Evolutionary conservation across 2,888 invertebrate genomes (phyloP), one percentile per base, ranked within the genome.

Genomic region (Caenorhabditis sp.): DNA sequence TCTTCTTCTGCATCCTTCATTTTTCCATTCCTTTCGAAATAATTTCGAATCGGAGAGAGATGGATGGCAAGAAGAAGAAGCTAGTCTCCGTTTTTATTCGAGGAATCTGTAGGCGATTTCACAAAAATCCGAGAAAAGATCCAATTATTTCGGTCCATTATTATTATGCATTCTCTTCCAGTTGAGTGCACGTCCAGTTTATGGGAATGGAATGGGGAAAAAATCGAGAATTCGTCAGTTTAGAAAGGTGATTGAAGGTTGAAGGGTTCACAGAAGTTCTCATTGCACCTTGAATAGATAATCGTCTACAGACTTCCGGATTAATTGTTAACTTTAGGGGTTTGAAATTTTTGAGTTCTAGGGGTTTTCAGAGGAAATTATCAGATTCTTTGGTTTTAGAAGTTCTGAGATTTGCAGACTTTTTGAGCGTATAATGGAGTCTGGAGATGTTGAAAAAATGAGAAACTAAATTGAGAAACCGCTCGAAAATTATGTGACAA

Each of bases 101-200:
- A n/a, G 22, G 38, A 61, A 61, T 31, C 49, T 51, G n/a, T 7
- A 35, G 44, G 47, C 24, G 49, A 64, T 66, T 54, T 35, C 38
- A 68, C 41, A 54, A 54, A 68, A 68, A 72, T 72, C 72, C 59
- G 61, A 49, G 68, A 72, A 61, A 59, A 24, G 59, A 72, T 59
- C 31, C 72, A 59, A 72, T 72, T 72, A 72, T 61, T 72, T 22
- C 16, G 49, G 14, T 61, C 72, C n/a, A n/a, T n/a, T n/a, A 72
- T 72, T 72, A 61, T 70, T 70, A 70, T 58, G 24, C 28, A 28
- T 44, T 44, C 56, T 44, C 56, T 70, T 70, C 70, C 70, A 70
- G 70, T 70, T 58, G 28, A n/a, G 26, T 58, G 58, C 70, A 66
- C 66, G 66, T 49, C 66, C 22, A 66, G 49, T 66, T 51, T 66